Evolutionary conservation across 2,113 vertebrate genomes (phyloP), one percentile per base, ranked within the genome.

Genomic region (Notarius quadriscutis): DNA sequence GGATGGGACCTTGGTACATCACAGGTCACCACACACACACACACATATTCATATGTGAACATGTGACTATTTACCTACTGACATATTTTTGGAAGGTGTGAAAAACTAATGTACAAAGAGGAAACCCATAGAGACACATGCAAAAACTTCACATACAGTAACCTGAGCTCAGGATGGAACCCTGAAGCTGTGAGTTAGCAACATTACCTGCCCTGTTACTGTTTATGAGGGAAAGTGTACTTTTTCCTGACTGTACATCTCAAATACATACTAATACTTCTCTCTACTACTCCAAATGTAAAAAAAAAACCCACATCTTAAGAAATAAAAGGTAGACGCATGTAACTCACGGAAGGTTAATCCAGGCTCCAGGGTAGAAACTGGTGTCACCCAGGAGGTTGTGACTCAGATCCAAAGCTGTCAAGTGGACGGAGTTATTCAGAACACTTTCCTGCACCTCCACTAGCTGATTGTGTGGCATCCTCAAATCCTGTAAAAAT

Each of bases 381-480:
- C 55, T 58, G 87, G 93, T 90, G 74, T 97, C 95, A 71, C 92
- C 92, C 79, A 97, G 91, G 20, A 83, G 83, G 92, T 96, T 96
- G 90, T 94, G 95, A 88, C 95, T 96, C 85, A 96, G 93, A 75
- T 95, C 92, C 77, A 96, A 88, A 20, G 90, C 83, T 9, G 83
- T 92, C 84, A 97, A 90, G 80, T 93, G 92, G 30, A 85, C 55
- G 20, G 91, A 93, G 78, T 86, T 88, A 53, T 91, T 95, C 85
- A 96, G 90, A 0, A 92, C 55, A 2, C 91, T 92, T 10, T 94
- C 94, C 2, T 86, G 85, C 78, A 96, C 86, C 74, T 94, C 93
- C 85, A 95, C 93, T 0, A 96, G 92, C 75, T 88, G 67, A 57
- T 95, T 96, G 57, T 89, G 84, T 27, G 89, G 93, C 77, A 96